Percentiles rank a stretch among this genome's conserved stretches.
Conservation (phyloP, 2,113 vertebrate genomes). For the Odocoileus hemionus region DNA sequence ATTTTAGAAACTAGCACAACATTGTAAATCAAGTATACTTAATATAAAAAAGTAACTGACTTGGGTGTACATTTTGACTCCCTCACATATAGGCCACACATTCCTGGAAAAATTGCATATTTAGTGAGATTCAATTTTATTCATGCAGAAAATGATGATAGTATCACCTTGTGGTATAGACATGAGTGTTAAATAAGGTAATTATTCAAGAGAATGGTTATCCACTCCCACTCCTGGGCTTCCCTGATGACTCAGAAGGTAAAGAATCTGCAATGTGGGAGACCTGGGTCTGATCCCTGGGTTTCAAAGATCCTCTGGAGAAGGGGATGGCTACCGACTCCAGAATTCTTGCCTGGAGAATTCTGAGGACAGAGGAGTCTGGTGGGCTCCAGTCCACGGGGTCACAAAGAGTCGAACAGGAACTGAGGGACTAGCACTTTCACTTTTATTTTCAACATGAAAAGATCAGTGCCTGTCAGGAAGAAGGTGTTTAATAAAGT, state of each 20-base stretch:
- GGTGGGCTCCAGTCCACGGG: background rate
- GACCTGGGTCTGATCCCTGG: background rate
- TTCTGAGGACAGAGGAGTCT: background rate
- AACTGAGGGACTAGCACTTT: background rate
- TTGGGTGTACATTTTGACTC: background rate
- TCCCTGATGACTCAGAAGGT: background rate
- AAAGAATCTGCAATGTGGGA: background rate
- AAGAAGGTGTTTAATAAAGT: background rate
- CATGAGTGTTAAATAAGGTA: background rate
- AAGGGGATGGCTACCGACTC: background rate
- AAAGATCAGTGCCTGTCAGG: background rate
- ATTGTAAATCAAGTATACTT: background rate
- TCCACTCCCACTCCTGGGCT: background rate
- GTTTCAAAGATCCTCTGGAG: background rate
- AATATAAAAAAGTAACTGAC: constrained; percentile 28
- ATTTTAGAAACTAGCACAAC: background rate
- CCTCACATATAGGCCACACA: background rate
- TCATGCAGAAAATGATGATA: background rate
- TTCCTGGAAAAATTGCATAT: background rate
- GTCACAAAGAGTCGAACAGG: background rate
- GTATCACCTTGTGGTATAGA: background rate
- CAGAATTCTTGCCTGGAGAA: background rate
- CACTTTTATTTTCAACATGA: background rate
- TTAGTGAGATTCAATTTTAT: background rate
- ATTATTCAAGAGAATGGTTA: background rate